These are phyloP conservation scores for Dendronephthya gigantea DNA, from an alignment of 64 coral and sea anemone genomes.

Conservation along the genomic window DNA sequence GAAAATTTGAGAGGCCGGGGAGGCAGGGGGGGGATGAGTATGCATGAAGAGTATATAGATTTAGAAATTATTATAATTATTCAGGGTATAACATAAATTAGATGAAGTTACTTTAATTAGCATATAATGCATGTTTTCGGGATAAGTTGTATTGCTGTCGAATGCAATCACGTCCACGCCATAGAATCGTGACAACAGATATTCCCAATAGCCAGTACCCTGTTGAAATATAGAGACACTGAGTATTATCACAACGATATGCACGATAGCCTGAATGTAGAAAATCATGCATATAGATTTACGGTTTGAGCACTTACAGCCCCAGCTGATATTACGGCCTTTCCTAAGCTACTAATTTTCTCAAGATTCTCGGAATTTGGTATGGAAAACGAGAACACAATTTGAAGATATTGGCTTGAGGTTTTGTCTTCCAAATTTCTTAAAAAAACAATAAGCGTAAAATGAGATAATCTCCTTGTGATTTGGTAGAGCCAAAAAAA, in stretches of 20 bases:
- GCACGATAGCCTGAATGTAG: too few relatives aligned
- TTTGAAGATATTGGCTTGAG: conserved; percentile 73
- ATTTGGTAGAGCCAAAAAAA: neutral
- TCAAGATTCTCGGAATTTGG: conserved; percentile 51
- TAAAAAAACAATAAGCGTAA: too few relatives aligned
- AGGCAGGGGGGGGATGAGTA: too few relatives aligned
- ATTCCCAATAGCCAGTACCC: conserved; percentile 93
- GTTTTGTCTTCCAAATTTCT: conserved; percentile 69
- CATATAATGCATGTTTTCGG: conserved; percentile 53
- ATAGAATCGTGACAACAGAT: conserved; percentile 30
- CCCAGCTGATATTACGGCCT: conserved; percentile 65
- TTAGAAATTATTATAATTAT: neutral
- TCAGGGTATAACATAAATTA: neutral
- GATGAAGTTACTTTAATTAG: conserved; percentile 39
- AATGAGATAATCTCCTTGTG: too few relatives aligned
- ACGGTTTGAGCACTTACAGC: conserved; percentile 53
- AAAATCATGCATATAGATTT: too few relatives aligned
- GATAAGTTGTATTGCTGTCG: conserved; percentile 69
- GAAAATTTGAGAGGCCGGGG: too few relatives aligned
- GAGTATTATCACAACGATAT: too few relatives aligned
- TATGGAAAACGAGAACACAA: conserved; percentile 80
- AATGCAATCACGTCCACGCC: conserved; percentile 71
- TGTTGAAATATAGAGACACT: too few relatives aligned
- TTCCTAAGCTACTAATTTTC: conserved; percentile 33
- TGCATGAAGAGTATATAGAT: too few relatives aligned